Percentiles rank a stretch among this genome's conserved stretches.
phyloP scores from a whole-genome alignment of 1,140 invertebrate genomes.

The Sycophila sp. region DNA sequence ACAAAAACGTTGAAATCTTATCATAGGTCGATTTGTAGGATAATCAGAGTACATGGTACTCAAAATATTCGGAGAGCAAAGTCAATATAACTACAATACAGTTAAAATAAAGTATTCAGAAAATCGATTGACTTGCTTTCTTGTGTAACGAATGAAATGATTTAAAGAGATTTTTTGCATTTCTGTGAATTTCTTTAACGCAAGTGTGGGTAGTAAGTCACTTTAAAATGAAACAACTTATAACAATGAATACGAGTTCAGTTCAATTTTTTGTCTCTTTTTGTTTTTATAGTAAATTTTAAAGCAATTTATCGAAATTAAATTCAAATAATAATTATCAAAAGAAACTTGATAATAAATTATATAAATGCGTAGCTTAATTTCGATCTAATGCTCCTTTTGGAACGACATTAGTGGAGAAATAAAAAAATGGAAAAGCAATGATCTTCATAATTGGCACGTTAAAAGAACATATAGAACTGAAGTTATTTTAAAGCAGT shows the following conservation, averaged over 20 bases:
- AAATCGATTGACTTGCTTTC: conserved; percentile 9
- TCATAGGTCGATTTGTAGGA: neutral
- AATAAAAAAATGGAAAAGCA: too few relatives aligned
- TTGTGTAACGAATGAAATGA: neutral
- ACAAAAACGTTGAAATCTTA: conserved; percentile 21
- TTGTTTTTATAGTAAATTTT: neutral
- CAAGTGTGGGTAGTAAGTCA: neutral
- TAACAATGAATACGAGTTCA: too few relatives aligned
- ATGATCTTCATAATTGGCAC: too few relatives aligned
- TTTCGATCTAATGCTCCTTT: neutral
- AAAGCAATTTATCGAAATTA: neutral
- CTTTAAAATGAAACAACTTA: conserved; percentile 1
- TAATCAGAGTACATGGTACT: conserved; percentile 53
- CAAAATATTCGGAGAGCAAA: conserved; percentile 41
- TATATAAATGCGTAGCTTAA: neutral
- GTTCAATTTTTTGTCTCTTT: too few relatives aligned
- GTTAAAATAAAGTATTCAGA: neutral
- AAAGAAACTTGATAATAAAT: neutral
- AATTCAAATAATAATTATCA: neutral
- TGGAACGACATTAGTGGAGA: too few relatives aligned
- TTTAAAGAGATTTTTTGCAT: neutral
- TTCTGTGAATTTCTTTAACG: too few relatives aligned
- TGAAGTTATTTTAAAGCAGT: too few relatives aligned
- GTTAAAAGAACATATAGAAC: too few relatives aligned
- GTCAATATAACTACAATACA: conserved; percentile 2